Conservation (phyloP, 2,888 invertebrate genomes). For the Malachius bipustulatus region DNA sequence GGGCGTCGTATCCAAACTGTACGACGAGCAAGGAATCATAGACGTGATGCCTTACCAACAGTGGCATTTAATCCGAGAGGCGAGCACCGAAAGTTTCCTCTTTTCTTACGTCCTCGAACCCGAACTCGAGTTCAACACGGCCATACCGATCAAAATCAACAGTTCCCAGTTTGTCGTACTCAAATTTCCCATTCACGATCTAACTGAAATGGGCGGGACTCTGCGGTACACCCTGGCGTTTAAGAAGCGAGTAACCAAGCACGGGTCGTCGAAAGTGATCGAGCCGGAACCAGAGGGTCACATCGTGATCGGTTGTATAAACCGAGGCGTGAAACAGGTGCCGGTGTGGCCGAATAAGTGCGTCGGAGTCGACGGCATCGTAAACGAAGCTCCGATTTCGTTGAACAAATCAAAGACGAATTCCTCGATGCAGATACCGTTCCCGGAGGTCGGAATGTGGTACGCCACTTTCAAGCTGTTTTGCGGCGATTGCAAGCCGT, state of each 20-base stretch:
- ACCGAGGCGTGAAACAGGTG: constrained; percentile 44
- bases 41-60: constrained; percentile 27
- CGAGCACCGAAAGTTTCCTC: constrained; percentile 61
- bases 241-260: constrained; percentile 43
- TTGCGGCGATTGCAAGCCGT: constrained; percentile 42
- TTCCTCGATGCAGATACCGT: constrained; percentile 59
- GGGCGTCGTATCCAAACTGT: constrained; percentile 12
- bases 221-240: constrained; percentile 59
- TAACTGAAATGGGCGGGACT: constrained; percentile 71
- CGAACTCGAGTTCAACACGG: constrained; percentile 49
- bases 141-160: constrained; percentile 55
- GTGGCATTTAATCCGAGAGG: constrained; percentile 41
- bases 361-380: constrained; percentile 35
- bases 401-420: constrained; percentile 53
- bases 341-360: constrained; percentile 53
- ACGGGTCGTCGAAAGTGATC: constrained; percentile 18
- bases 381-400: constrained; percentile 47
- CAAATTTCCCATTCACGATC: constrained; percentile 56
- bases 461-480: constrained; percentile 61
- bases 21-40: constrained; percentile 18
- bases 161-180: constrained; percentile 51
- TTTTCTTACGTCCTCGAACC: constrained; percentile 62
- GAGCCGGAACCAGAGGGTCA: constrained; percentile 30
- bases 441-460: constrained; percentile 75
- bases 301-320: constrained; percentile 50